A percentile compares a stretch with the other conserved stretches of the same genome.
Evolutionary conservation across 2,888 invertebrate genomes (phyloP).

Genomic region (Lissocephala sabroskyi): DNA sequence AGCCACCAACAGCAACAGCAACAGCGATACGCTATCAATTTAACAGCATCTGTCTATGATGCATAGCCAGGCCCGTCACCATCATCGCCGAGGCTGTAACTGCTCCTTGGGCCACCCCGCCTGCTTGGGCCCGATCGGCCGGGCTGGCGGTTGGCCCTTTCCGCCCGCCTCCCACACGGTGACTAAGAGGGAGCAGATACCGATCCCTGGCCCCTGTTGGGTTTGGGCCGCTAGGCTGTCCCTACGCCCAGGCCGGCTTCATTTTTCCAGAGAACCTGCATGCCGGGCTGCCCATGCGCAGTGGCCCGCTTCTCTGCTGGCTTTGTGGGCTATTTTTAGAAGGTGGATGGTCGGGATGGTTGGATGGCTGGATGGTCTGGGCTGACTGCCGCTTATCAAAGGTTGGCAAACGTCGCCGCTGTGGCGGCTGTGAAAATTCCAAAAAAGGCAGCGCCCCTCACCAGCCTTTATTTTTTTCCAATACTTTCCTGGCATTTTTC

Average conservation of each 20-base stretch:
- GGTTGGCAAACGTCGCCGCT: constrained; percentile 23
- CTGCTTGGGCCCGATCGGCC: too few species aligned
- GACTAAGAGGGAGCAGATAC: too few species aligned
- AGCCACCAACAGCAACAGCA: constrained; percentile 13
- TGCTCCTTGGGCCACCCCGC: constrained; percentile 31
- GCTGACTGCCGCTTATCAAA: constrained; percentile 4
- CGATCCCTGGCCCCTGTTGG: constrained; percentile 3
- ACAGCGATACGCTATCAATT: constrained; percentile 62
- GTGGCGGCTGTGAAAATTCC: constrained; percentile 46
- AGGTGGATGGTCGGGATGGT: too few species aligned
- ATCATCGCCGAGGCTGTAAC: not conserved
- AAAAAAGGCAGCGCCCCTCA: constrained; percentile 46
- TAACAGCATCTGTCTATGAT: constrained; percentile 70
- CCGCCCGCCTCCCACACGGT: too few species aligned
- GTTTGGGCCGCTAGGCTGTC: not conserved
- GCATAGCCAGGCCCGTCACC: constrained; percentile 29
- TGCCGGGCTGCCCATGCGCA: constrained; percentile 26
- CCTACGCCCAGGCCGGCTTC: constrained; percentile 22
- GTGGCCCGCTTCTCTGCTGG: constrained; percentile 7
- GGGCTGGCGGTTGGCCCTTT: too few species aligned
- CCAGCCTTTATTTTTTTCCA: too few species aligned
- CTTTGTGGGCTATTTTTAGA: constrained; percentile 31
- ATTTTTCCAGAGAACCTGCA: constrained; percentile 62
- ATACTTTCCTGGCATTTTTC: constrained; percentile 36
- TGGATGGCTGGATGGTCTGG: constrained; percentile 1